Base-by-base conservation (phyloP, 2,113 vertebrate species). In the Hydropotes inermis region DNA sequence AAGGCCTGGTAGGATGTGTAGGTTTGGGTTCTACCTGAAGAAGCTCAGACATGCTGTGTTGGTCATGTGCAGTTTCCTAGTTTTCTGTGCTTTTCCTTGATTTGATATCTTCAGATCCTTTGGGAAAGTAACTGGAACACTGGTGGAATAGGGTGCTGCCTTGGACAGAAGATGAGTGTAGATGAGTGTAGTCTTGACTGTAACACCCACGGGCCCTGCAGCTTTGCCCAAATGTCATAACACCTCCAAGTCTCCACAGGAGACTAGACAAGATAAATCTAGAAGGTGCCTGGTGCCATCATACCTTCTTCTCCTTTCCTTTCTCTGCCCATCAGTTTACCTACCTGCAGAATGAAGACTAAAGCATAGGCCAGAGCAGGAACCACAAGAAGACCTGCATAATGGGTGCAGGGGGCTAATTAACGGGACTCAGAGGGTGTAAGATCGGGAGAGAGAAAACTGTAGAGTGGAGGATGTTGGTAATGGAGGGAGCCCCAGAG, bases 191-290 rank as follows among this genome's bases (percentile, higher is more conserved):
- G 16, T 67, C 47, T 64, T 94, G 47, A 30, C 39, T 19, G 4
- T 25, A 23, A 25, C n/a, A 15, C 23, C 27, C 6, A 1, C 4
- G 9, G 52, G 10, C 19, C 25, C 0, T 1, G 30, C 7, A 43
- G 23, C 61, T 90, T 76, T n/a, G 85, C 57, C 7, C 13, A 82
- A 27, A 55, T 70, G 16, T 86, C 23, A 1, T 36, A 43, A 33
- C 10, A 7, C 2, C 25, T 9, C 16, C 21, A 6, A 61, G 30
- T 43, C 30, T 50, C 74, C n/a, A 67, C 2, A n/a, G 15, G 39
- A 21, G 12, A 17, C 13, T 81, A 55, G 76, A 19, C n/a, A 43
- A 8, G 50, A 47, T 55, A 50, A 21, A 85, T 27, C 54, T 39
- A 9, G 47, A 81, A 64, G 52, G 21, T 60, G 11, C 12, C 27